Conservation (phyloP, 64 coral and sea anemone genomes). For the Orbicella faveolata region DNA sequence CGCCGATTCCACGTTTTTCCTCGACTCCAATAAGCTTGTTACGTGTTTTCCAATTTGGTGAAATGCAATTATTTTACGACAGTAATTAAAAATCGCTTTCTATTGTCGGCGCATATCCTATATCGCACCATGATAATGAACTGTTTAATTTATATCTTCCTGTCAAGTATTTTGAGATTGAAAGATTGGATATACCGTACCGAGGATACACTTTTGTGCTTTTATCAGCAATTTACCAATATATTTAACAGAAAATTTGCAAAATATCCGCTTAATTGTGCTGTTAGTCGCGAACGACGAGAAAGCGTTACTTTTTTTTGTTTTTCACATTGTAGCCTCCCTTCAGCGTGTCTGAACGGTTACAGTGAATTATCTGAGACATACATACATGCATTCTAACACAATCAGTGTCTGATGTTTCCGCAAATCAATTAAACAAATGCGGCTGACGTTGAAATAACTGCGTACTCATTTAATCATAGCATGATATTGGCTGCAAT, state of each 20-base stretch:
- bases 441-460: neutral
- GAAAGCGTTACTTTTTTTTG: neutral
- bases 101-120: no score
- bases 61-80: no score
- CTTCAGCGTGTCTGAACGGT: neutral
- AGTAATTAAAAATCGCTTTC: no score
- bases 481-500: neutral
- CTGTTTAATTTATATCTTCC: no score
- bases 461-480: neutral
- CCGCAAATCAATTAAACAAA: neutral
- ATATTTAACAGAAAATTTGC: neutral
- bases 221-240: neutral
- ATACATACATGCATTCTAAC: neutral
- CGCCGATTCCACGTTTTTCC: no score
- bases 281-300: neutral
- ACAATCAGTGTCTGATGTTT: neutral
- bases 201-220: neutral
- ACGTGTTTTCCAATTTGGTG: no score
- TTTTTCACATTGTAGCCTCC: neutral
- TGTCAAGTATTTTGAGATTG: neutral
- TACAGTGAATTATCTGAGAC: neutral
- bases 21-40: no score
- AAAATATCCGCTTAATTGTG: neutral
- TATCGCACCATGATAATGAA: no score
- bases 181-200: neutral